phyloP scores from a whole-genome alignment of 2,888 invertebrate species.

The Tolmerus cingulatus region DNA sequence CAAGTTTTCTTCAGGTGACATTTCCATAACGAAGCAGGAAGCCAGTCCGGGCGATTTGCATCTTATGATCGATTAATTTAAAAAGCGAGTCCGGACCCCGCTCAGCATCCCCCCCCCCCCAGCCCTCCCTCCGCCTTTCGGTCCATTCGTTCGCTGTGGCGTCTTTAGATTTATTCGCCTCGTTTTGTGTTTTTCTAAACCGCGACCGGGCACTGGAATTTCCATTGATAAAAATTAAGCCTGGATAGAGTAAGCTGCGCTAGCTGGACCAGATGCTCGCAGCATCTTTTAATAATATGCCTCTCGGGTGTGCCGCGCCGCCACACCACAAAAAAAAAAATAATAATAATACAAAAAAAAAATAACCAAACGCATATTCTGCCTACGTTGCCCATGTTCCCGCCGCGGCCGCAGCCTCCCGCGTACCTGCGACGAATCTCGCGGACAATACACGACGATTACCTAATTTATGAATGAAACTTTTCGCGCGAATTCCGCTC shows the following conservation, averaged over 20 bases:
- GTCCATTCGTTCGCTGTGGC: background rate
- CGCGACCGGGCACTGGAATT: background rate
- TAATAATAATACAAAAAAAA: too few species aligned
- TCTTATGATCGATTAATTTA: conserved; percentile 35
- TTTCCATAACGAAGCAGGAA: conserved; percentile 40
- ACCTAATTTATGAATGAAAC: conserved; percentile 36
- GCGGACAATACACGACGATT: conserved; percentile 3
- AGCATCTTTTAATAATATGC: background rate
- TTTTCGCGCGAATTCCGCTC: conserved; percentile 23
- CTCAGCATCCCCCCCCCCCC: background rate
- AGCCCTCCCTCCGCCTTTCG: background rate
- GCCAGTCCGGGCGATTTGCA: conserved; percentile 26
- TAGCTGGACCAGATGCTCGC: background rate
- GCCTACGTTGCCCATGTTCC: background rate
- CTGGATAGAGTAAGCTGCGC: background rate
- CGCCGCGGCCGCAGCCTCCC: background rate
- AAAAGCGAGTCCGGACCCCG: background rate
- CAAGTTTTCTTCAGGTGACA: conserved; percentile 30
- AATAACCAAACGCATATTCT: background rate
- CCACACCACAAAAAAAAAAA: background rate
- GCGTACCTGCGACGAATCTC: background rate
- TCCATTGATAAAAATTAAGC: conserved; percentile 33
- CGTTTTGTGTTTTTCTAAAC: background rate
- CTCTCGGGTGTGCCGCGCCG: background rate
- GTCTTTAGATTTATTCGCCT: background rate